Evolutionary conservation across 2,113 vertebrate species (phyloP).

Genomic region (Asarcornis scutulata): DNA sequence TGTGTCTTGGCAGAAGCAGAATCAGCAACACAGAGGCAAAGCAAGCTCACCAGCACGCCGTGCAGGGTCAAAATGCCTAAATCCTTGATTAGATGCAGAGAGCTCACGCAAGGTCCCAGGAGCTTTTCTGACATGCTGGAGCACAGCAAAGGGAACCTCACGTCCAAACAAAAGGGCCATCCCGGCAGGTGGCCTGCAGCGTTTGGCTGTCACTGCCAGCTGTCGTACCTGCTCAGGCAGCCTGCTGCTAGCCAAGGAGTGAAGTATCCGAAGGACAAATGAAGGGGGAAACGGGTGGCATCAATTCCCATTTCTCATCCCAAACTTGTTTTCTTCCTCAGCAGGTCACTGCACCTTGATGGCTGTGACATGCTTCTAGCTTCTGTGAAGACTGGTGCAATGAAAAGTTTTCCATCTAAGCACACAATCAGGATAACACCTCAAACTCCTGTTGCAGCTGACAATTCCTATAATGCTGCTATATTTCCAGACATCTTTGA

Average conservation of each 20-base stretch:
- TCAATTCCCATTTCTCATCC: neutral
- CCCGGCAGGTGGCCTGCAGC: neutral
- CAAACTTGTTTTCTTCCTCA: neutral
- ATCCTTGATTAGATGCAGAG: neutral
- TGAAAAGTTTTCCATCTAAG: neutral
- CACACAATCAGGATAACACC: neutral
- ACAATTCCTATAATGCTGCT: neutral
- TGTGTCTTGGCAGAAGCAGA: neutral
- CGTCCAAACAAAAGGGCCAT: neutral
- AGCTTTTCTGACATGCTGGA: neutral
- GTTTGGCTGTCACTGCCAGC: neutral
- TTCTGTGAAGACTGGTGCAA: neutral
- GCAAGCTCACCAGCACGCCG: neutral
- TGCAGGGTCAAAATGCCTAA: neutral
- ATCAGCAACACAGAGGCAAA: neutral
- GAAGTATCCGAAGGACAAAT: neutral
- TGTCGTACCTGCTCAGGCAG: neutral
- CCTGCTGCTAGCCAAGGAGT: neutral
- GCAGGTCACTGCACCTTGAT: neutral
- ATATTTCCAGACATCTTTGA: neutral
- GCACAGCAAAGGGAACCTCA: neutral
- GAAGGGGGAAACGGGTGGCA: neutral
- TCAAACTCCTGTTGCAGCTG: neutral
- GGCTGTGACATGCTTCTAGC: neutral
- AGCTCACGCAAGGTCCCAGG: neutral